These are phyloP conservation scores for Acanthosoma haemorrhoidale DNA, from an alignment of 2,888 invertebrate species.

Conservation along the genomic window DNA sequence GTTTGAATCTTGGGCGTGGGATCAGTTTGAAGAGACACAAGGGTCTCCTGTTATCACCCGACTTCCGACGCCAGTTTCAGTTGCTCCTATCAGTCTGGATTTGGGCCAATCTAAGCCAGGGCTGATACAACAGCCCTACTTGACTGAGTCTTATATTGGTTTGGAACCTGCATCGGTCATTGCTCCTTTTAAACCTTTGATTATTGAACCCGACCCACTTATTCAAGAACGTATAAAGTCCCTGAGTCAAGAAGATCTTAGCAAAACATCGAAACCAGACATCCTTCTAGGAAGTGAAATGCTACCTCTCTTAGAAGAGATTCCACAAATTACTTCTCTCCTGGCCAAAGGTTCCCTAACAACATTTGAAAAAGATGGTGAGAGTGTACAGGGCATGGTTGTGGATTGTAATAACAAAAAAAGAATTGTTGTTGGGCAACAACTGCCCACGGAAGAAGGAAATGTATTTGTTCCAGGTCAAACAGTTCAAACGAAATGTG, in stretches of 20 bases:
- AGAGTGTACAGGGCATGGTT: conserved; percentile 57
- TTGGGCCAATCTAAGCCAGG: conserved; percentile 47
- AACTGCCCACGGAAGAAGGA: conserved; percentile 63
- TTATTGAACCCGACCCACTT: conserved; percentile 50
- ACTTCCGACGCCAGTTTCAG: conserved; percentile 52
- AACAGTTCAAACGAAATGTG: conserved; percentile 62
- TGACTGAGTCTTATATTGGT: conserved; percentile 53
- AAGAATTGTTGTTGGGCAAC: conserved; percentile 66
- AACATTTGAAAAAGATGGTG: conserved; percentile 54
- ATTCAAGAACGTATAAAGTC: conserved; percentile 52
- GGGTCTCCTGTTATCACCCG: conserved; percentile 41
- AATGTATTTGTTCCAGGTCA: conserved; percentile 70
- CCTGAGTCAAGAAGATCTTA: conserved; percentile 55
- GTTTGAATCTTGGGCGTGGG: conserved; percentile 37
- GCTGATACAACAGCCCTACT: conserved; percentile 45
- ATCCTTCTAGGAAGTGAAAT: conserved; percentile 51
- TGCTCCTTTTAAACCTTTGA: conserved; percentile 56
- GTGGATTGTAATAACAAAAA: conserved; percentile 56
- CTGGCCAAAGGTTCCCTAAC: conserved; percentile 50
- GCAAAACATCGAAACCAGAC: conserved; percentile 56
- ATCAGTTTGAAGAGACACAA: conserved; percentile 31
- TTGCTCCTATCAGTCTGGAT: conserved; percentile 52
- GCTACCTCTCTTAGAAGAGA: conserved; percentile 59
- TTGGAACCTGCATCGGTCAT: conserved; percentile 60
- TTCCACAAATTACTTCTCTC: conserved; percentile 51